Percentiles rank a stretch among this genome's conserved stretches.
Conservation (phyloP, 1,140 invertebrate species). For the Hypothenemus hampei region DNA sequence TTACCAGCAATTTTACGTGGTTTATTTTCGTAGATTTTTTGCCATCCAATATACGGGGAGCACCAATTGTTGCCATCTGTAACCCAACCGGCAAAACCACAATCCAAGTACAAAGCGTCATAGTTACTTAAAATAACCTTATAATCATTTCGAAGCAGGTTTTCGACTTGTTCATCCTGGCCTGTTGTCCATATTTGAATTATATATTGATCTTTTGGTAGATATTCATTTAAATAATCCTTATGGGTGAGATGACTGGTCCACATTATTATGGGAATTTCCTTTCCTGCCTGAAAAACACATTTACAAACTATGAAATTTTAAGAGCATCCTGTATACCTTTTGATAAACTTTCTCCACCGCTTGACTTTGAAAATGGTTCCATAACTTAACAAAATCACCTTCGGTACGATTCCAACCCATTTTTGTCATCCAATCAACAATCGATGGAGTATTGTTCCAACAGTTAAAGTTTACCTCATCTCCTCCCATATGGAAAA, state of each 20-base stretch:
- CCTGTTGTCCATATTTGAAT: conserved; percentile 78
- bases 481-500: conserved; percentile 88
- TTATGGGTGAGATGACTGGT: conserved; percentile 71
- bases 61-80: conserved; percentile 75
- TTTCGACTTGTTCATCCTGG: conserved; percentile 56
- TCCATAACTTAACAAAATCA: conserved; percentile 71
- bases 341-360: conserved; percentile 54
- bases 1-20: conserved; percentile 54
- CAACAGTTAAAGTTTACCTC: conserved; percentile 71
- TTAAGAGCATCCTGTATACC: conserved; percentile 6
- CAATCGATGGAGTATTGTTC: conserved; percentile 64
- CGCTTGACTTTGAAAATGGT: conserved; percentile 66
- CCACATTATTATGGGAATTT: conserved; percentile 70
- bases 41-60: conserved; percentile 83
- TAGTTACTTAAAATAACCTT: conserved; percentile 78
- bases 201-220: conserved; percentile 66
- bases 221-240: conserved; percentile 58
- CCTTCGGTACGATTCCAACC: conserved; percentile 54
- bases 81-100: conserved; percentile 66
- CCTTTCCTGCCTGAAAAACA: conserved; percentile 44
- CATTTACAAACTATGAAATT: neutral
- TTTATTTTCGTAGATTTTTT: conserved; percentile 76
- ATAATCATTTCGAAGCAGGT: conserved; percentile 65
- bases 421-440: conserved; percentile 63
- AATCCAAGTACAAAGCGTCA: conserved; percentile 79